Conservation (phyloP, 1,140 invertebrate genomes). For the Camponotus vicinus region DNA sequence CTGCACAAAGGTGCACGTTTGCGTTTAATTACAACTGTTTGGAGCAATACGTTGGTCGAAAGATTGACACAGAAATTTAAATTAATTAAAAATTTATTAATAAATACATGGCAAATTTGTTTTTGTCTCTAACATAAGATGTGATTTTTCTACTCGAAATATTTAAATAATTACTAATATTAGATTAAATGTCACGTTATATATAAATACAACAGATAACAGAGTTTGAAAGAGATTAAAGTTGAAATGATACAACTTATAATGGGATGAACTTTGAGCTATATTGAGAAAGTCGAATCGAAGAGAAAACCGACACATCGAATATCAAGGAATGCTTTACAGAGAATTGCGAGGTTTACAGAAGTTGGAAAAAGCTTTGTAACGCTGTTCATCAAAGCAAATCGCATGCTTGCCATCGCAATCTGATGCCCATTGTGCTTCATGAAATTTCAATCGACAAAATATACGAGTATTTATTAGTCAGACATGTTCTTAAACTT, state of each 20-base stretch:
- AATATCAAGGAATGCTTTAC: background rate
- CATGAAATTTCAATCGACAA: background rate
- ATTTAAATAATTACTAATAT: too few relatives aligned
- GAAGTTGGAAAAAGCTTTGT: background rate
- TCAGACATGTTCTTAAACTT: background rate
- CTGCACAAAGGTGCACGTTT: background rate
- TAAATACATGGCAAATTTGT: background rate
- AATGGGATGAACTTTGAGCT: background rate
- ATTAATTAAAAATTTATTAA: background rate
- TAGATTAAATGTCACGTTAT: too few relatives aligned
- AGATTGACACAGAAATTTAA: slow-evolving; percentile 1
- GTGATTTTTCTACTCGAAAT: background rate
- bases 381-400: background rate
- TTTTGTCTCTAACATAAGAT: background rate
- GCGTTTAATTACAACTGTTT: slow-evolving; percentile 5
- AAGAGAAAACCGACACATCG: background rate
- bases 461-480: background rate
- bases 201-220: too few relatives aligned
- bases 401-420: background rate
- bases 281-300: background rate
- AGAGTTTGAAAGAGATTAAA: background rate
- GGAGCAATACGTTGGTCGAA: background rate
- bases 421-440: background rate
- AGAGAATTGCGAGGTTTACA: background rate
- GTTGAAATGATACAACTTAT: background rate